phyloP scores from a whole-genome alignment of 2,888 invertebrate genomes.

The Nudaria mundana region DNA sequence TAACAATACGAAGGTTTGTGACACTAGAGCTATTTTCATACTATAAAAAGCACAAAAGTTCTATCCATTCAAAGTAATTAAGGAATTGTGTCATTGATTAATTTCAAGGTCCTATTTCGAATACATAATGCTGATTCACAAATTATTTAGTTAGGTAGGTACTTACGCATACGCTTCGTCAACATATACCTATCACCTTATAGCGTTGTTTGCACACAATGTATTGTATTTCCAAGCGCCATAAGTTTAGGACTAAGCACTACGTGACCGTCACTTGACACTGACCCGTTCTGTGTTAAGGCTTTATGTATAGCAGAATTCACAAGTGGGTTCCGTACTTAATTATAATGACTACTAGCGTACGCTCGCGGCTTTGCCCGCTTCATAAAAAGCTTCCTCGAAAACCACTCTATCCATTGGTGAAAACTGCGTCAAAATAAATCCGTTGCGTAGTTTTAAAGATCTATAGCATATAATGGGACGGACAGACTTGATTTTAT shows the following conservation, averaged over 20 bases:
- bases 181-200: constrained; percentile 25
- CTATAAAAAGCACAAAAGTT: too few species aligned
- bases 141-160: constrained; percentile 14
- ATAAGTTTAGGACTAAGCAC: constrained; percentile 68
- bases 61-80: constrained; percentile 21
- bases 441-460: too few species aligned
- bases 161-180: constrained; percentile 20
- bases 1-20: too few species aligned
- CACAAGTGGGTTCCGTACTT: constrained; percentile 31
- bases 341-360: too few species aligned
- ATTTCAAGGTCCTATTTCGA: constrained; percentile 31
- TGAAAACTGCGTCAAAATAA: too few species aligned
- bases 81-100: constrained; percentile 28
- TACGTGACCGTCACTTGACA: constrained; percentile 72
- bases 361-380: too few species aligned
- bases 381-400: too few species aligned
- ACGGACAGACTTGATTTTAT: too few species aligned
- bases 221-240: constrained; percentile 64
- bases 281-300: constrained; percentile 55
- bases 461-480: too few species aligned
- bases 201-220: constrained; percentile 48
- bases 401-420: too few species aligned
- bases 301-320: constrained; percentile 26
- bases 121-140: constrained; percentile 33
- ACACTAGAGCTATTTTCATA: too few species aligned